Conservation (phyloP, 2,113 vertebrate species). For the Periophthalmodon schlosseri region DNA sequence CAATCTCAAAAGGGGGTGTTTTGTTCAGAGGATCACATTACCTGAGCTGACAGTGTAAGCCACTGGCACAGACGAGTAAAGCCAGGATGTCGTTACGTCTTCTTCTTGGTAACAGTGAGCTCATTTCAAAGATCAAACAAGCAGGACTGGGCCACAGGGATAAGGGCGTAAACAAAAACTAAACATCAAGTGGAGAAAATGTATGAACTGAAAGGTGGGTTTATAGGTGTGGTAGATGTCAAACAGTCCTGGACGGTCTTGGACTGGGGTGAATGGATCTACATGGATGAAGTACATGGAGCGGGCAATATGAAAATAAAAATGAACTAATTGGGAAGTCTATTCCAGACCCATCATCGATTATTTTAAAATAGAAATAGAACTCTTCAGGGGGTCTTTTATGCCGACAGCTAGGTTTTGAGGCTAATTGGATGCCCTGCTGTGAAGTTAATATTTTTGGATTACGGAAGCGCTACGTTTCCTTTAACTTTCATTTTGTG, state of each 20-base stretch:
- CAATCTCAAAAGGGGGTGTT: constrained; percentile 27
- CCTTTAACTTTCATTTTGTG: not conserved
- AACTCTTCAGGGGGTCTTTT: not conserved
- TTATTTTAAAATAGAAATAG: not conserved
- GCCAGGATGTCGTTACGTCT: not conserved
- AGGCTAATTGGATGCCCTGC: not conserved
- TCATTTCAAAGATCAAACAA: constrained; percentile 16
- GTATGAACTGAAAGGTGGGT: not conserved
- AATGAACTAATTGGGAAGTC: not conserved
- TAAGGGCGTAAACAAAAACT: not conserved
- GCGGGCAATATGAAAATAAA: not conserved
- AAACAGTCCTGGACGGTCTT: too few relatives aligned
- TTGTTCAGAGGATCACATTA: constrained; percentile 48
- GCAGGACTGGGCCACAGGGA: not conserved
- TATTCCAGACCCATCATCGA: not conserved
- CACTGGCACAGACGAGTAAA: constrained; percentile 8
- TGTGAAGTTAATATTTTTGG: not conserved
- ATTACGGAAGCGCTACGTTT: not conserved
- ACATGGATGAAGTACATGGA: not conserved
- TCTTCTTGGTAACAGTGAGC: constrained; percentile 24
- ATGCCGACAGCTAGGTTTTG: not conserved
- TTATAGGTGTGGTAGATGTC: too few relatives aligned
- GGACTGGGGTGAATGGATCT: too few relatives aligned
- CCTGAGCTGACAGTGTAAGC: constrained; percentile 24
- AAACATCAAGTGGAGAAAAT: not conserved